A percentile compares a stretch with the other conserved stretches of the same genome.
Evolutionary conservation across 2,113 vertebrate species (phyloP).

Genomic region (Poeciliopsis occidentalis): DNA sequence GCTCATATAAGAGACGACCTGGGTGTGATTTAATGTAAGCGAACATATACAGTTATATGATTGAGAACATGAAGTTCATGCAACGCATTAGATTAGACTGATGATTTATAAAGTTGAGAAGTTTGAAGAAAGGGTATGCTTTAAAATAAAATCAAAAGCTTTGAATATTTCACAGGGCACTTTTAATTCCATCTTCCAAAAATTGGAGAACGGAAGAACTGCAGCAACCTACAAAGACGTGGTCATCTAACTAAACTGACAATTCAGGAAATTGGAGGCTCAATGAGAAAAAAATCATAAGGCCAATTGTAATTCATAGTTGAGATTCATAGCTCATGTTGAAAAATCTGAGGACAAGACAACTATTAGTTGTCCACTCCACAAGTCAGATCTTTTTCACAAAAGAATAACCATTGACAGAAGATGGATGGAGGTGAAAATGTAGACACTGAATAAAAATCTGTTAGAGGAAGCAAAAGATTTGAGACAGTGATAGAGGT

Average conservation of each 20-base stretch:
- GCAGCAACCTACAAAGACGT: background rate
- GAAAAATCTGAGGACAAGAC: background rate
- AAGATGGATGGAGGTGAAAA: too few species aligned
- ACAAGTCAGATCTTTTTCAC: background rate
- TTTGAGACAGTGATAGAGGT: too few species aligned
- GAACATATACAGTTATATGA: background rate
- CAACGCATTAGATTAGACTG: background rate
- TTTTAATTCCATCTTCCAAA: background rate
- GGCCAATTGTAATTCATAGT: background rate
- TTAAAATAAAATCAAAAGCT: background rate
- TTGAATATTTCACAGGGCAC: background rate
- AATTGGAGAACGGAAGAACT: background rate
- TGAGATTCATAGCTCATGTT: background rate
- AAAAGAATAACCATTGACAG: background rate
- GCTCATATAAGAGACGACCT: background rate
- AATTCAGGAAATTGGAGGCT: background rate
- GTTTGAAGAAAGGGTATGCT: background rate
- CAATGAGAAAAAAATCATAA: background rate
- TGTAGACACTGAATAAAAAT: too few species aligned
- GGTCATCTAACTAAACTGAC: background rate
- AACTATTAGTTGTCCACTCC: background rate
- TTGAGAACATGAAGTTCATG: background rate
- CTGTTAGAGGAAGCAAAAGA: too few species aligned
- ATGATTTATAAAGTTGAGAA: background rate
- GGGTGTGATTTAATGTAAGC: background rate